These are phyloP conservation scores for Alcedo atthis DNA, from an alignment of 2,797 vertebrate genomes.

Conservation along the genomic window DNA sequence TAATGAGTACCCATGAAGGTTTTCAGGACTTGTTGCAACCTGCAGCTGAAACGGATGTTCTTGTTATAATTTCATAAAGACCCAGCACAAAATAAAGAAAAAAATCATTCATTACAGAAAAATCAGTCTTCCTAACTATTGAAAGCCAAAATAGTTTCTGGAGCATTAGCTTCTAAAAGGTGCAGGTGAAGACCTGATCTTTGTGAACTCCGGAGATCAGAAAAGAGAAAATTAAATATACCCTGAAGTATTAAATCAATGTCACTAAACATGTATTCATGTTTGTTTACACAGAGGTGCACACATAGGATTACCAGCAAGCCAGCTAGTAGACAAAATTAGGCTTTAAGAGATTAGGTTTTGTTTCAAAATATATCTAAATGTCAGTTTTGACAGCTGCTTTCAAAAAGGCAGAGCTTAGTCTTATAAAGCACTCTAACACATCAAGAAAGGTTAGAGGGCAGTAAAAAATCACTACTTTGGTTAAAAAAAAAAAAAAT, in stretches of 20 bases:
- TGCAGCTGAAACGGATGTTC: background rate
- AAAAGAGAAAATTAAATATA: conserved; percentile 20
- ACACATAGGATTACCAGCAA: background rate
- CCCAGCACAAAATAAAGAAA: background rate
- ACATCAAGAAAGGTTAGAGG: conserved; percentile 91
- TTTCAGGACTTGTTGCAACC: background rate
- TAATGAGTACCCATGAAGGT: background rate
- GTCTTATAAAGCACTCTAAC: conserved; percentile 93
- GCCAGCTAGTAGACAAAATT: background rate
- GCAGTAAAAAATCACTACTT: conserved; percentile 88
- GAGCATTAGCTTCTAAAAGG: conserved; percentile 24
- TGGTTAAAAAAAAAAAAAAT: conserved; percentile 82
- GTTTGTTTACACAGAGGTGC: background rate
- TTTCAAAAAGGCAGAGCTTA: conserved; percentile 85
- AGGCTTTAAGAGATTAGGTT: conserved; percentile 30
- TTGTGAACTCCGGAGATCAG: conserved; percentile 10
- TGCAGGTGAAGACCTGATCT: conserved; percentile 11
- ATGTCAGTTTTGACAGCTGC: conserved; percentile 83
- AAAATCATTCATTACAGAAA: conserved; percentile 19
- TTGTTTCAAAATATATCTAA: conserved; percentile 80
- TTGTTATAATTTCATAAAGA: conserved; percentile 22
- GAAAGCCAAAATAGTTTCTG: conserved; percentile 43
- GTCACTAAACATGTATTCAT: background rate
- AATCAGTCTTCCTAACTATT: conserved; percentile 18
- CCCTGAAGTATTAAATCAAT: background rate